Conservation (phyloP, 2,113 vertebrate genomes). For the Lasiurus borealis region DNA sequence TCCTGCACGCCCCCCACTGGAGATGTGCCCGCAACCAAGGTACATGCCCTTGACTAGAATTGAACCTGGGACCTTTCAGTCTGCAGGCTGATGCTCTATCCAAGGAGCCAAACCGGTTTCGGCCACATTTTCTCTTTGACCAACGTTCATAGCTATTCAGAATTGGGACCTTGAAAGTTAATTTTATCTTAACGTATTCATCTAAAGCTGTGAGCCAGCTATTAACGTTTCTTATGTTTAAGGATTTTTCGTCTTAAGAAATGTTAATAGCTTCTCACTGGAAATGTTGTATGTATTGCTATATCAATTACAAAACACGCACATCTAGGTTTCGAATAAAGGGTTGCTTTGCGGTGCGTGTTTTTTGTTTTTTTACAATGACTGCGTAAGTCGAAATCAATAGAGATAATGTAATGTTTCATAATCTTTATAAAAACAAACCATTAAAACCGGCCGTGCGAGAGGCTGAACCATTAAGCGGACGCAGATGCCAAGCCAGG, state of each 20-base stretch:
- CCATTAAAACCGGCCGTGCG: too few relatives aligned
- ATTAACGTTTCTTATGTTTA: background rate
- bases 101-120: too few relatives aligned
- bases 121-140: background rate
- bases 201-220: background rate
- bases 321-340: background rate
- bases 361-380: background rate
- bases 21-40: too few relatives aligned
- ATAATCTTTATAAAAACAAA: slow-evolving; percentile 7
- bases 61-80: too few relatives aligned
- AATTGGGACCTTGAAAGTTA: background rate
- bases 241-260: too few relatives aligned
- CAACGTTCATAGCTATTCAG: background rate
- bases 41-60: too few relatives aligned
- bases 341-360: background rate
- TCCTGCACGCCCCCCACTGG: too few relatives aligned
- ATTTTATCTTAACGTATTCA: background rate
- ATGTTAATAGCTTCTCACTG: background rate
- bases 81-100: too few relatives aligned
- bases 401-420: background rate
- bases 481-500: too few relatives aligned
- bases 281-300: background rate
- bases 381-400: background rate
- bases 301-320: background rate
- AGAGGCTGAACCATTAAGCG: too few relatives aligned